Evolutionary conservation across 2,888 invertebrate species (phyloP).

Genomic region (Aphodius sticticus): DNA sequence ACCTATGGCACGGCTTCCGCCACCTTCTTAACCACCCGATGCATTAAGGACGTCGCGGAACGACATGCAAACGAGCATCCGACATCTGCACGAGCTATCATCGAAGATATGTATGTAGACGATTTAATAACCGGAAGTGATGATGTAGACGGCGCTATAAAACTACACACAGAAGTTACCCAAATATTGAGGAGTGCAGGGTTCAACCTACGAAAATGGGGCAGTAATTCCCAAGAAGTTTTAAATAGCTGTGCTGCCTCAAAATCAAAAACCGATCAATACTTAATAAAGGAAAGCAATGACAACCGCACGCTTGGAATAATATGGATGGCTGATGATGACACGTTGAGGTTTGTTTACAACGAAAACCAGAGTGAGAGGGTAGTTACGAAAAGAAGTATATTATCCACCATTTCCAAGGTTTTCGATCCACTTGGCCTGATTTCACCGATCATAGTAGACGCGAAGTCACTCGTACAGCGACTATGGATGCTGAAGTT

Average conservation of each 20-base stretch:
- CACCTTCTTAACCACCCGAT: slow-evolving; percentile 27
- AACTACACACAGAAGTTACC: slow-evolving; percentile 14
- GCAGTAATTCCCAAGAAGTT: not conserved
- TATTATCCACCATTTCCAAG: slow-evolving; percentile 13
- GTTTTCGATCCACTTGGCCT: slow-evolving; percentile 17
- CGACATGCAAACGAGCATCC: slow-evolving; percentile 6
- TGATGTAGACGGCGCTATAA: slow-evolving; percentile 6
- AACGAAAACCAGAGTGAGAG: not conserved
- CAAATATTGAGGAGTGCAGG: slow-evolving; percentile 22
- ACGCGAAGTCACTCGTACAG: slow-evolving; percentile 7
- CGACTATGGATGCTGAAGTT: slow-evolving; percentile 16
- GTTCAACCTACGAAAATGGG: slow-evolving; percentile 26
- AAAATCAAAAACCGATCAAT: slow-evolving; percentile 6
- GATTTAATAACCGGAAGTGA: slow-evolving; percentile 22
- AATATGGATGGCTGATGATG: slow-evolving; percentile 23
- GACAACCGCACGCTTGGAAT: slow-evolving; percentile 25
- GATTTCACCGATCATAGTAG: slow-evolving; percentile 10
- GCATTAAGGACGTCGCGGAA: slow-evolving; percentile 19
- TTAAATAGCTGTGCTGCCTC: not conserved
- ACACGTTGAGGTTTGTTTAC: slow-evolving; percentile 17
- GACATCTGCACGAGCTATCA: slow-evolving; percentile 16
- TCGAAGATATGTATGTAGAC: slow-evolving; percentile 25
- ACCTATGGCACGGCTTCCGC: slow-evolving; percentile 26
- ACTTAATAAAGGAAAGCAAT: slow-evolving; percentile 20
- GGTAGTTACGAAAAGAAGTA: slow-evolving; percentile 19